Percentiles rank a stretch among this genome's conserved stretches.
These are phyloP conservation scores for Agelas oroides DNA, from an alignment of 37 sponge, comb jelly and placozoan genomes.

Conservation along the genomic window DNA sequence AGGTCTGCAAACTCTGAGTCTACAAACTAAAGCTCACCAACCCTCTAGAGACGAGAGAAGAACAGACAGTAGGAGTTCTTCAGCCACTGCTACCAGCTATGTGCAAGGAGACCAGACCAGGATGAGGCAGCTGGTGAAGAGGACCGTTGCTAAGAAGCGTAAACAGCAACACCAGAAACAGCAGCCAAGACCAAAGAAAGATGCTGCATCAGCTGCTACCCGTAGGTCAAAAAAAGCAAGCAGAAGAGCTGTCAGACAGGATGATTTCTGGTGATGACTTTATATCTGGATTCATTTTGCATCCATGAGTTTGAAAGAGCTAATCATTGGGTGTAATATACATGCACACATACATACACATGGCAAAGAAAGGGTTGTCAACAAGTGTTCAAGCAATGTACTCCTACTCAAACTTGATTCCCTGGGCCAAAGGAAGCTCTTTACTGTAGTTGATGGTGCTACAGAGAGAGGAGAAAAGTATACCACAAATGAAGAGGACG, in stretches of 20 bases:
- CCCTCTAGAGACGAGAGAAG: constrained; percentile 43
- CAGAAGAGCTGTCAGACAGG: constrained; percentile 1
- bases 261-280: constrained; percentile 43
- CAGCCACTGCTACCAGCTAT: constrained; percentile 21
- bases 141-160: constrained; percentile 39
- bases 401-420: constrained; percentile 93
- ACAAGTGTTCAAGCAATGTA: background rate
- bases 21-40: constrained; percentile 18
- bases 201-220: background rate
- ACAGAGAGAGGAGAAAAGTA: constrained; percentile 24
- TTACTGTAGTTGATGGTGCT: constrained; percentile 99
- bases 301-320: too few species aligned
- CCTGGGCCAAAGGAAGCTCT: constrained; percentile 96
- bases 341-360: too few species aligned
- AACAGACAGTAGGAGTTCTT: background rate
- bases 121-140: constrained; percentile 41
- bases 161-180: constrained; percentile 25
- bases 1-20: constrained; percentile 12
- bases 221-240: constrained; percentile 7
- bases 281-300: background rate
- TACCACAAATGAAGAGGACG: too few species aligned
- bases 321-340: background rate
- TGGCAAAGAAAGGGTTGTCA: too few species aligned
- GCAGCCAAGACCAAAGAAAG: constrained; percentile 11
- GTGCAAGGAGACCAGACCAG: constrained; percentile 38